Evolutionary conservation across 2,797 vertebrate species (phyloP), one percentile per base, ranked within the genome.

Genomic region (Taenioides sp.): DNA sequence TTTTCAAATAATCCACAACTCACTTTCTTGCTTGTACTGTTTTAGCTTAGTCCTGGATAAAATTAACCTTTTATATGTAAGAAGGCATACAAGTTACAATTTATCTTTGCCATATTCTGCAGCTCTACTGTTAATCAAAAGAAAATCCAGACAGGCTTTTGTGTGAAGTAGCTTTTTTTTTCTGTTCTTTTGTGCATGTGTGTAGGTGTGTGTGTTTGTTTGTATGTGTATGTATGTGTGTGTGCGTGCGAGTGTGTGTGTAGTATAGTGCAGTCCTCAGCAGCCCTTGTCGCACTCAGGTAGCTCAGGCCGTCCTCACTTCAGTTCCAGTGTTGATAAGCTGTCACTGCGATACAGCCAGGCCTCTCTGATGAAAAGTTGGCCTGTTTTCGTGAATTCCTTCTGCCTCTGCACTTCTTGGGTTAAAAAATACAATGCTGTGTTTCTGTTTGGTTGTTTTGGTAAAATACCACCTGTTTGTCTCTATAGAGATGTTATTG

Each of bases 311-410:
- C 80, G 88, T 89, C 88, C 84, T 83, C 86, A 84, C 87, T 86
- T 84, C 84, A 83, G 83, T 89, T 79, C 52, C 77, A 37, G 77
- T 82, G 87, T 87, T 91, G 90, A 91, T 92, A 80, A 86, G 87
- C 86, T 92, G 91, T 90, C 91, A 91, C 67, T 84, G 83, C 85
- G 80, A 87, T 87, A 76, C 79, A 75, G 62, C 74, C 28, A n/a
- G 22, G 72, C 74, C 68, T 61, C 40, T 7, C 71, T 76, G 83
- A 91, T 87, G 76, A 88, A 65, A 91, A 90, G 82, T 74, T 79
- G 73, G 75, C 72, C 73, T 77, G 28, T 66, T 72, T 31, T 67
- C 5, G 1, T 70, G 28, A 28, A 76, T 69, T 73, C 59, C 61
- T 67, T 69, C 61, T 67, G 73, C 58, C 62, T 66, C 71, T 77